Base-by-base conservation (phyloP, 1,140 invertebrate genomes). In the Bursaphelenchus mucronatus region DNA sequence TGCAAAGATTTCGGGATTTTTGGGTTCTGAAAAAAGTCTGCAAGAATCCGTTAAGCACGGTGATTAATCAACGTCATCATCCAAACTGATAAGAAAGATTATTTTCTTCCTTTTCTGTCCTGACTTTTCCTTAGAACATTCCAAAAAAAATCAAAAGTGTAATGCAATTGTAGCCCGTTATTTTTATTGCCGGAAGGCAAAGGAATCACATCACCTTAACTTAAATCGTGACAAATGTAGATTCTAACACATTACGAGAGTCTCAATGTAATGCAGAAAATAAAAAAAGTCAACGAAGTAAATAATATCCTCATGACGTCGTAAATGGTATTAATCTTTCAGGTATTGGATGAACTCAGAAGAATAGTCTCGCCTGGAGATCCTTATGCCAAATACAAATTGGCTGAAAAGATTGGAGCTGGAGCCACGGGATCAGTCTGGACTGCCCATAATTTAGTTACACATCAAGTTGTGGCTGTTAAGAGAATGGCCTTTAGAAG, bases 401-500 rank as follows among this genome's bases (percentile, higher is more conserved):
- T 81, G 51, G 47, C 76, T 41, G 63, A 78, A 13, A 80, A 80
- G 53, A 81, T 80, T 58, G 78, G 78, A 21, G 77, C 78, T 15
- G 78, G 78, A 39, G 84, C 84, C n/a, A 85, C 83, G 11, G 84
- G 84, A 17, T 83, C 79, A 56, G 84, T 85, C 9, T 81, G 74
- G 59, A 80, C 82, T 65, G 84, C 84, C 6, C 73, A 70, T 51
- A 71, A 77, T 10, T 78, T 67, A 15, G 58, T 67, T 7, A 75
- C 76, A 4, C 68, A 75, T 7, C 68, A 82, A 49, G 72, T 83
- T 4, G 84, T 86, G 8, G 85, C 85, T 50, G 84, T 85, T 50
- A 85, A 85, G 70, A 80, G 82, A 67, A 85, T 85, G 83, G 83
- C 84, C 50, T 78, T 86, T 56, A 82, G 82, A 57, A 82, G 82